Evolutionary conservation across 2,797 vertebrate genomes (phyloP).

Genomic region (Echeneis naucrates): DNA sequence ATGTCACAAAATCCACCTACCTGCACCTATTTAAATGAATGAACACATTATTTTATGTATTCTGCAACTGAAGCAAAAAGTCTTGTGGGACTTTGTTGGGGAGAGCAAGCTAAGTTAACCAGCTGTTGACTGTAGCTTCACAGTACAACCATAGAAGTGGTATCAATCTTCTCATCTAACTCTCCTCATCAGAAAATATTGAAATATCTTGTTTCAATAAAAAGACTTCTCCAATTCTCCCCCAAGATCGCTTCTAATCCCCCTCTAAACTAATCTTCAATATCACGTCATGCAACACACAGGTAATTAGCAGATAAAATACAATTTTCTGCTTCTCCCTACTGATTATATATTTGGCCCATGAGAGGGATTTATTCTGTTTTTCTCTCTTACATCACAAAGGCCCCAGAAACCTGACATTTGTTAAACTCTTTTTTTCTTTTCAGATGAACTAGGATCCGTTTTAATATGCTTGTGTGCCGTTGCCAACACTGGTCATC

Average conservation of each 20-base stretch:
- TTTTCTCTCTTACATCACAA: neutral
- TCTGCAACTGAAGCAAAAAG: neutral
- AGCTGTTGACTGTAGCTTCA: neutral
- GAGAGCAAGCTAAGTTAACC: neutral
- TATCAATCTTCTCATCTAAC: neutral
- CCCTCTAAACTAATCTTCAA: slow-evolving; percentile 11
- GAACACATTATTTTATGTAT: neutral
- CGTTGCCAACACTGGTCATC: slow-evolving; percentile 2
- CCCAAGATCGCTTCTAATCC: too few relatives aligned
- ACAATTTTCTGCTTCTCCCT: slow-evolving; percentile 7
- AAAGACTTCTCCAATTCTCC: neutral
- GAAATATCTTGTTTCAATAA: neutral
- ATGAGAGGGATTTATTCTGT: slow-evolving; percentile 3
- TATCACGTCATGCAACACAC: slow-evolving; percentile 12
- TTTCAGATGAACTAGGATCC: slow-evolving; percentile 7
- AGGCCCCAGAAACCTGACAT: neutral
- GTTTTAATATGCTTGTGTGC: neutral
- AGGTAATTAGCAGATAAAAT: slow-evolving; percentile 13
- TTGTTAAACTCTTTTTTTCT: neutral
- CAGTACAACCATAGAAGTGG: neutral
- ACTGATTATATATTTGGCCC: slow-evolving; percentile 35
- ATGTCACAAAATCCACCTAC: neutral
- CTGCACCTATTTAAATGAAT: neutral
- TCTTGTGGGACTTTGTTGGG: neutral
- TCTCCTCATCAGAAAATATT: neutral